Evolutionary conservation across 2,113 vertebrate species (phyloP), one percentile per base, ranked within the genome.

Genomic region (Tauraco erythrolophus): DNA sequence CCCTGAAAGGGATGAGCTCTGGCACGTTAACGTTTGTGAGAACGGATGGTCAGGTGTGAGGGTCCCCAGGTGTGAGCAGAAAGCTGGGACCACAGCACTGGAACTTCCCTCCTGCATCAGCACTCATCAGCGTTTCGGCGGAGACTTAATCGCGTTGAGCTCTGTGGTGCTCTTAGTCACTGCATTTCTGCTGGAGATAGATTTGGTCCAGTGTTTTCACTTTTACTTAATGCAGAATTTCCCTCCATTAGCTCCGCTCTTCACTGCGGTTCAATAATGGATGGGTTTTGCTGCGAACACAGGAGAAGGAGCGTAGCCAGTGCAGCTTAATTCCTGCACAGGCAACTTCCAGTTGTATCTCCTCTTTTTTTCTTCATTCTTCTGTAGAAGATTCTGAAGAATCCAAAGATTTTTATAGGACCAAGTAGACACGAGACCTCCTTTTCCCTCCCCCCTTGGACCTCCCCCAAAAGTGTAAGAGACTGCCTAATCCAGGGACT

Each of bases 191-290:
- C 84, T 41, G 78, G 39, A 41, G 64, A 2, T 37, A 37, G 78
- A 16, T 27, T 18, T 65, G 75, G 19, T 39, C 39, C 4, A 3
- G 48, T 22, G 21, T 88, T 83, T 76, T 64, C 50, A 56, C 64
- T 39, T 69, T 89, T 51, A 74, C 41, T 94, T 84, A 18, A 64
- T 81, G 87, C 50, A 84, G 92, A 77, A 93, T 56, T 88, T 15
- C 45, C 57, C 43, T 68, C 74, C 39, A 6, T 91, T 39, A 79
- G 57, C 18, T 12, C 69, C 56, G 81, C 82, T 75, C 74, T 56
- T 87, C 3, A 0, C 65, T 8, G 3, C 1, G 65, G 35, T 39
- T 90, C 85, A 25, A 0, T 90, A 78, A 80, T 30, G 53, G 66
- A 24, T 83, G 66, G n/a, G 14, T 56, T 33, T 56, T 83, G 82